Evolutionary conservation across 2,113 vertebrate genomes (phyloP).

Genomic region (Malaclemys terrapin): DNA sequence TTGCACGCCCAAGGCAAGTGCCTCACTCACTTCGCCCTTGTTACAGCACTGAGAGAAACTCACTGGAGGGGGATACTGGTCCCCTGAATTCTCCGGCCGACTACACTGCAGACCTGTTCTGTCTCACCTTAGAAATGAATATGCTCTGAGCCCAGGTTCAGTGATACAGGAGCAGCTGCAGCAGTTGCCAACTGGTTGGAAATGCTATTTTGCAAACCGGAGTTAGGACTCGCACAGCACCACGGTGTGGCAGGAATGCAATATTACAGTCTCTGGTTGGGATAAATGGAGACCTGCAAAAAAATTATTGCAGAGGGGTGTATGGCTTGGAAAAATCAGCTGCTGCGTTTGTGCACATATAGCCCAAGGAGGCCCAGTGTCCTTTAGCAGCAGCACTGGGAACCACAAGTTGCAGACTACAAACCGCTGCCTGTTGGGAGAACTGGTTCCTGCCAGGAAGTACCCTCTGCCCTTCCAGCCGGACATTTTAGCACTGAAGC

Average conservation of each 20-base stretch:
- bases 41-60: not conserved
- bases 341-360: not conserved
- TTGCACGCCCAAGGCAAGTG: too few species aligned
- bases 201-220: not conserved
- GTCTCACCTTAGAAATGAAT: not conserved
- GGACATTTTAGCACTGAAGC: not conserved
- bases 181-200: not conserved
- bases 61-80: not conserved
- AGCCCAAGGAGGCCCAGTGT: not conserved
- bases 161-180: not conserved
- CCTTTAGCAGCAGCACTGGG: not conserved
- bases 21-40: too few species aligned
- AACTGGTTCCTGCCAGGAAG: not conserved
- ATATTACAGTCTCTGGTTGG: rapidly evolving
- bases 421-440: not conserved
- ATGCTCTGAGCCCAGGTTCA: not conserved
- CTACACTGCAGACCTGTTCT: not conserved
- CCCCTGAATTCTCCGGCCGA: not conserved
- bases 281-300: not conserved
- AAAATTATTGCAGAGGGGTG: too few species aligned
- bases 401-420: not conserved
- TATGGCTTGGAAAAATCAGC: not conserved
- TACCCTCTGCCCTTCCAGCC: not conserved
- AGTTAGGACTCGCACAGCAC: rapidly evolving
- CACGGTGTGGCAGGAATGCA: not conserved